Conservation (phyloP, 1,140 invertebrate species). For the Diabrotica undecimpunctata region DNA sequence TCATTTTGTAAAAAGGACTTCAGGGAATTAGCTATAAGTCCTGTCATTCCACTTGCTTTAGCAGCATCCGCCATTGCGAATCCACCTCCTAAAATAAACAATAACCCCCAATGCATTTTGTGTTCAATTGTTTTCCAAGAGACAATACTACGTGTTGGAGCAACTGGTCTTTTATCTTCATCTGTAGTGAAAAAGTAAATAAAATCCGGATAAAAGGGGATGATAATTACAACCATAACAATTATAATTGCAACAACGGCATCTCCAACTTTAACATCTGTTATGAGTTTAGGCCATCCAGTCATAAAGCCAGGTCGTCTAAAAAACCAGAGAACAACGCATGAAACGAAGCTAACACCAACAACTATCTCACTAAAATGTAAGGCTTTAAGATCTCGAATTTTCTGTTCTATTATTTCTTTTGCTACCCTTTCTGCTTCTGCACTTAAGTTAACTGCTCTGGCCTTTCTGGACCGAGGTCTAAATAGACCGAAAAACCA, state of each 20-base stretch:
- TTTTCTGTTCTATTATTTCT: conserved; percentile 67
- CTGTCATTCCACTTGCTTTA: conserved; percentile 71
- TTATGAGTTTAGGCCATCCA: conserved; percentile 70
- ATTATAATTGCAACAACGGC: conserved; percentile 79
- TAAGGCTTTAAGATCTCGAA: conserved; percentile 72
- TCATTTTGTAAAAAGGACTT: conserved; percentile 54
- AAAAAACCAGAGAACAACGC: conserved; percentile 85
- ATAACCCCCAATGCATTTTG: conserved; percentile 74
- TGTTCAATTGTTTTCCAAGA: conserved; percentile 71
- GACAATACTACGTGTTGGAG: conserved; percentile 62
- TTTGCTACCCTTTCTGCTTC: conserved; percentile 58
- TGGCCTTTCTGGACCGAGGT: conserved; percentile 42
- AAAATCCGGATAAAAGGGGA: conserved; percentile 74
- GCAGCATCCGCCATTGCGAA: conserved; percentile 84
- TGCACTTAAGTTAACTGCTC: conserved; percentile 36
- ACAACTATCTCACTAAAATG: conserved; percentile 77
- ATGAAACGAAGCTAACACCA: conserved; percentile 69
- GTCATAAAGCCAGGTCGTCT: conserved; percentile 76
- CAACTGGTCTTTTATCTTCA: conserved; percentile 56
- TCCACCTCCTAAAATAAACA: conserved; percentile 69
- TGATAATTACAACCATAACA: conserved; percentile 73
- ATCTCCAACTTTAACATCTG: conserved; percentile 53
- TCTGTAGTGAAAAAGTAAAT: conserved; percentile 60
- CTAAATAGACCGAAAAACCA: conserved; percentile 71
- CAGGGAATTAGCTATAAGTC: conserved; percentile 65